Evolutionary conservation across 2,797 vertebrate species (phyloP).

Genomic region (Pseudochirops cupreus): DNA sequence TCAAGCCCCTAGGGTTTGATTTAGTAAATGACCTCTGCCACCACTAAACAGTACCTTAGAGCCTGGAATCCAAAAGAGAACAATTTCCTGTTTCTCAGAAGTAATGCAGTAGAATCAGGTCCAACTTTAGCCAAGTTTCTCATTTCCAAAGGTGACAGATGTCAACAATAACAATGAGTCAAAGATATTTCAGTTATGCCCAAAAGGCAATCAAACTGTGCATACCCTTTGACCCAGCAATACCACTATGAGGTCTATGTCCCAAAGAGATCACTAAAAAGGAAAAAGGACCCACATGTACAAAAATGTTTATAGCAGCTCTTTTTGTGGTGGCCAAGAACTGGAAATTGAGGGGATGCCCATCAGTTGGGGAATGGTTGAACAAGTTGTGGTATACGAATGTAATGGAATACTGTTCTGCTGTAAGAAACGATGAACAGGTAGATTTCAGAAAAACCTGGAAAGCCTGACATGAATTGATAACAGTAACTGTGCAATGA

Average conservation of each 20-base stretch:
- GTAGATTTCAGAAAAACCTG: neutral
- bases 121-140: constrained; percentile 28
- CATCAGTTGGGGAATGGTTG: neutral
- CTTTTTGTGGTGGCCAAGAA: neutral
- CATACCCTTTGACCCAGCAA: neutral
- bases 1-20: constrained; percentile 5
- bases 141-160: constrained; percentile 18
- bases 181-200: constrained; percentile 18
- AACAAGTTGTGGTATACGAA: neutral
- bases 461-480: neutral
- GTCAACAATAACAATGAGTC: neutral
- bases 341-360: neutral
- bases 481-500: neutral
- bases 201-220: neutral
- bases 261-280: neutral
- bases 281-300: neutral
- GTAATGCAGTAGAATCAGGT: neutral
- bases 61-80: neutral
- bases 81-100: constrained; percentile 37
- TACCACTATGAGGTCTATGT: neutral
- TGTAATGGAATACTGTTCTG: neutral
- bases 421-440: neutral
- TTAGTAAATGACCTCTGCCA: constrained; percentile 9
- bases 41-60: neutral
- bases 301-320: neutral